Evolutionary conservation across 2,113 vertebrate species (phyloP), one percentile per base, ranked within the genome.

Genomic region (Anoplopoma fimbria): DNA sequence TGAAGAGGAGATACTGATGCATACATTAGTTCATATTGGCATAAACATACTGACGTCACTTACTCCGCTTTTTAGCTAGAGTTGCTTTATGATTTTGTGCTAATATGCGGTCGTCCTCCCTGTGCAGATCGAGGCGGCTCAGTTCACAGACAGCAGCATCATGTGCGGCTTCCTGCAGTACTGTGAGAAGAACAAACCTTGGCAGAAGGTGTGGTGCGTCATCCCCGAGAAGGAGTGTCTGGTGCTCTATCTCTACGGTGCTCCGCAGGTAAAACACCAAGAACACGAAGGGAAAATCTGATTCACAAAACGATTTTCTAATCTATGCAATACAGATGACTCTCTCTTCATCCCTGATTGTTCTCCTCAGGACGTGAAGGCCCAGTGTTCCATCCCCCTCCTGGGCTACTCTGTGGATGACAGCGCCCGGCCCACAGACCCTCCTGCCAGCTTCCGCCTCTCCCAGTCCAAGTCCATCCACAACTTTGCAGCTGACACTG

Each of bases 141-240:
- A 99, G 94, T 97, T 99, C 60, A 96, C 96, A 13, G 97, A 96
- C 83, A 99, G 96, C 86, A 99, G 97, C 62, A 95, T 99, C 80
- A 97, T 99, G 76, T 98, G 96, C 74, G 97, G 98, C 91, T 98
- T 99, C 92, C 96, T 99, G 86, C 98, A 99, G 90, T 97, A 99
- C 86, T 97, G 96, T 64, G 98, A 99, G 91, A 99, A 98, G 92
- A 97, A 95, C 40, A 99, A 97, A 76, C 96, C 97, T 2, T 99
- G 97, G 97, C 98, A 99, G 95, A 99, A 97, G 91, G 96, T 97
- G 15, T 99, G 98, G 98, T 97, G 98, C 82, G 97, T 99, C 79
- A 97, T 99, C 89, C 98, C 98, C 4, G 96, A 99, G 88, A 97
- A 98, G 72, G 98, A 99, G 89, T 95, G 95, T 19, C 92, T 99